Evolutionary conservation across 2,113 vertebrate genomes (phyloP), one percentile per base, ranked within the genome.

Genomic region (Pipra filicauda): DNA sequence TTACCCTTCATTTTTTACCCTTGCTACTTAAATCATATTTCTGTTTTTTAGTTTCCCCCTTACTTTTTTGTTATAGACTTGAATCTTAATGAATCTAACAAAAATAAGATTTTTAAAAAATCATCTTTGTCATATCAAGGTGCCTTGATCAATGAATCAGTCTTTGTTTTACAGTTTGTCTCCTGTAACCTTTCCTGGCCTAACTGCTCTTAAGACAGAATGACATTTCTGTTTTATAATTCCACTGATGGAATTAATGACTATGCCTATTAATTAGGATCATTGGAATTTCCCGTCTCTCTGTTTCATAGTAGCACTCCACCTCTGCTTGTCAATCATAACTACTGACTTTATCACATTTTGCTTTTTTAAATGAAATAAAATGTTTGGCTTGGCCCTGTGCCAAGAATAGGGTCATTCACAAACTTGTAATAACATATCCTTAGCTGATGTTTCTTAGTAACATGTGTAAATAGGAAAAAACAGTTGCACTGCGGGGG

Each of bases 401-500:
- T 85, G 90, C 94, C 97, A 97, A 93, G 79, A 94, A 95, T 96
- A 78, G 97, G 97, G 94, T 97, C 97, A 98, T 97, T 97, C 96
- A 96, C 89, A 97, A 97, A 97, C 93, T 97, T 96, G 95, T 91
- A 97, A 97, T 97, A 97, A 96, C 87, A 97, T 97, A 74, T 93
- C 95, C 93, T 97, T 95, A 84, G 96, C 97, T 96, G 97, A 88
- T 95, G 97, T 98, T 95, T 93, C 97, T 97, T 97, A 97, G 97
- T 98, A 97, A 98, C 97, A 94, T 61, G 76, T 92, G 95, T 97
- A 98, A 98, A 97, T 98, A 98, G 97, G 97, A 97, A 97, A 97
- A 98, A 98, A 98, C 97, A 97, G 92, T 97, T 97, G 62, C 90
- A 91, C 95, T 96, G 92, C 1, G 12, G 95, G 79, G 95, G 95